These are phyloP conservation scores for Agapornis roseicollis DNA, from an alignment of 2,113 vertebrate genomes.

Conservation along the genomic window DNA sequence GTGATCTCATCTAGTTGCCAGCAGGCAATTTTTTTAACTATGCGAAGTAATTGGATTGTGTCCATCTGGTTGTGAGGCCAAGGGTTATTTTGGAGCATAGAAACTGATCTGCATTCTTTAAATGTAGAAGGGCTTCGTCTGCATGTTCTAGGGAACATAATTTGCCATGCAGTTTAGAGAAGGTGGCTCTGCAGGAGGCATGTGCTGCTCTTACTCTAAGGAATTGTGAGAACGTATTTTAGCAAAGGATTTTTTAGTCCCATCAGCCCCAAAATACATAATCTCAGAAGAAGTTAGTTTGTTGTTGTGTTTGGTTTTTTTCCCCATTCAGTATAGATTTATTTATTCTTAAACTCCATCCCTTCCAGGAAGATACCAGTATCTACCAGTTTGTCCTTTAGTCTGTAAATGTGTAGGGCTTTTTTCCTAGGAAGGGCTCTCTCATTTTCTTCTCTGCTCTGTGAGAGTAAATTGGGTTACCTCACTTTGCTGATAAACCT, in stretches of 20 bases:
- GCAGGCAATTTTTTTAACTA: not conserved
- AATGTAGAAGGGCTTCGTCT: not conserved
- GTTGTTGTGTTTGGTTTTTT: not conserved
- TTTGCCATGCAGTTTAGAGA: not conserved
- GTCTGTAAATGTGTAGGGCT: not conserved
- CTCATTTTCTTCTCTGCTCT: not conserved
- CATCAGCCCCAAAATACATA: not conserved
- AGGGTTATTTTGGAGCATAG: not conserved
- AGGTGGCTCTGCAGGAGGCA: not conserved
- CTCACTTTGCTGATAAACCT: slow-evolving; percentile 11
- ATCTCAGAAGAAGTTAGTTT: not conserved
- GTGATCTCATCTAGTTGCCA: not conserved
- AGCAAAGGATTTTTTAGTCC: not conserved
- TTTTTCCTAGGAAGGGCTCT: not conserved
- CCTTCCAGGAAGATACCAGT: not conserved
- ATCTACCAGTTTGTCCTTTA: not conserved
- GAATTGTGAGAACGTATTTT: not conserved
- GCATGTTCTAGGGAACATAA: not conserved
- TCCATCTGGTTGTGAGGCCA: not conserved
- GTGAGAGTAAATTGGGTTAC: not conserved
- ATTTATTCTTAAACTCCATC: not conserved
- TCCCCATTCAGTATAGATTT: not conserved
- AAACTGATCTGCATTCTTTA: not conserved
- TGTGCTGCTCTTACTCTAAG: not conserved
- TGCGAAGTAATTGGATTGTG: not conserved